phyloP scores from a whole-genome alignment of 2,797 vertebrate genomes.

The Ataeniobius toweri region DNA sequence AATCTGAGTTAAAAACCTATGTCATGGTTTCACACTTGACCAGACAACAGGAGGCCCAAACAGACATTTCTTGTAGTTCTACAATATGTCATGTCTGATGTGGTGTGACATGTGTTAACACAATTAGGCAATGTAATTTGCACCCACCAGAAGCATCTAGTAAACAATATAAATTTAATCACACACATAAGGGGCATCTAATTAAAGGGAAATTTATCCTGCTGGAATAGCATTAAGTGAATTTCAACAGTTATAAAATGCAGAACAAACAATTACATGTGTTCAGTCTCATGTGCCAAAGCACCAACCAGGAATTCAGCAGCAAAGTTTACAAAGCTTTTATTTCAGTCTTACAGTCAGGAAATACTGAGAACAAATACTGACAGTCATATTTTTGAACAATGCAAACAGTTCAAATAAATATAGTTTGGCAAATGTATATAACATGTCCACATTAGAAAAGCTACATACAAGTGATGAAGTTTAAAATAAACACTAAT shows the following conservation, averaged over 20 bases:
- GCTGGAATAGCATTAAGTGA: conserved; percentile 40
- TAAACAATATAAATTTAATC: conserved; percentile 68
- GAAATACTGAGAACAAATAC: neutral
- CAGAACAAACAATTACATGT: conserved; percentile 26
- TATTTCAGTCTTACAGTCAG: conserved; percentile 3
- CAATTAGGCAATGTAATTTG: conserved; percentile 42
- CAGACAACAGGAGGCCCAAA: neutral
- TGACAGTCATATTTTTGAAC: neutral
- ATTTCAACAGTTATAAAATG: conserved; percentile 39
- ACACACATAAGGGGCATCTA: conserved; percentile 46
- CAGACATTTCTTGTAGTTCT: neutral
- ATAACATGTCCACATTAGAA: too few species aligned
- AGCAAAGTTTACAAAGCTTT: conserved; percentile 23
- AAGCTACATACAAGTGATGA: too few species aligned
- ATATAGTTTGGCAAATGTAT: too few species aligned
- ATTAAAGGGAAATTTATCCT: conserved; percentile 52
- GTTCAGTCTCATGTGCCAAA: conserved; percentile 3
- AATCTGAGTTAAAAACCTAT: neutral
- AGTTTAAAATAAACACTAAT: too few species aligned
- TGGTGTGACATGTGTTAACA: conserved; percentile 25
- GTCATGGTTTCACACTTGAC: neutral
- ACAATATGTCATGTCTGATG: neutral
- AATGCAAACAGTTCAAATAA: neutral
- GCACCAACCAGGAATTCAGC: conserved; percentile 8
- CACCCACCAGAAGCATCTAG: conserved; percentile 17